phyloP scores from a whole-genome alignment of 2,113 vertebrate species.

The Laterallus jamaicensis region DNA sequence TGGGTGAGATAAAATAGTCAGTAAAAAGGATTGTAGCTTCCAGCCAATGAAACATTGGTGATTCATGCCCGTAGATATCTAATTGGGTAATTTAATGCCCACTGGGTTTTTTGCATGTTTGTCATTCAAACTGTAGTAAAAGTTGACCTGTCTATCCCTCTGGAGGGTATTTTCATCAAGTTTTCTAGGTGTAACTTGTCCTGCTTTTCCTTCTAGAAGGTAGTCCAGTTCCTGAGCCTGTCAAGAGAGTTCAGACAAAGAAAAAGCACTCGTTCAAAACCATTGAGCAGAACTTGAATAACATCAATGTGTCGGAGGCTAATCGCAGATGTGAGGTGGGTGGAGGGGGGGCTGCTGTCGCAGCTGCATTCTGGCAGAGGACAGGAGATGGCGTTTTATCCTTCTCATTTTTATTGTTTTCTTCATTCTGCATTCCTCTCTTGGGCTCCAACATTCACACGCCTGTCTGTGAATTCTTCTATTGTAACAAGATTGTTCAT shows the following conservation, averaged over 20 bases:
- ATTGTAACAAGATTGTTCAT: neutral
- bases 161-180: neutral
- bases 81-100: accelerated
- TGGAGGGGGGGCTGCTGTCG: neutral
- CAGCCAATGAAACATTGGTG: accelerated
- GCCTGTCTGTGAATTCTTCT: neutral
- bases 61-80: neutral
- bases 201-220: slow-evolving; percentile 8
- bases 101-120: neutral
- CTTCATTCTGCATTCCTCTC: neutral
- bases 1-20: neutral
- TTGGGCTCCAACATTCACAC: neutral
- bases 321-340: slow-evolving; percentile 84
- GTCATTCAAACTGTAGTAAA: neutral
- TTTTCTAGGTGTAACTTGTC: neutral
- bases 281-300: slow-evolving; percentile 88
- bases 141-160: neutral
- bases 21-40: neutral
- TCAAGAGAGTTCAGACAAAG: slow-evolving; percentile 74
- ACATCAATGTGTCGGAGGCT: slow-evolving; percentile 82
- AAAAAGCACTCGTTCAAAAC: slow-evolving; percentile 83
- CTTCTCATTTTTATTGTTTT: neutral
- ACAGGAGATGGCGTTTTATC: neutral
- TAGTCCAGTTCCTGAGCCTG: neutral
- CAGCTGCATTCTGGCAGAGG: neutral